phyloP scores from a whole-genome alignment of 2,797 vertebrate genomes.

The Ciconia nigra region DNA sequence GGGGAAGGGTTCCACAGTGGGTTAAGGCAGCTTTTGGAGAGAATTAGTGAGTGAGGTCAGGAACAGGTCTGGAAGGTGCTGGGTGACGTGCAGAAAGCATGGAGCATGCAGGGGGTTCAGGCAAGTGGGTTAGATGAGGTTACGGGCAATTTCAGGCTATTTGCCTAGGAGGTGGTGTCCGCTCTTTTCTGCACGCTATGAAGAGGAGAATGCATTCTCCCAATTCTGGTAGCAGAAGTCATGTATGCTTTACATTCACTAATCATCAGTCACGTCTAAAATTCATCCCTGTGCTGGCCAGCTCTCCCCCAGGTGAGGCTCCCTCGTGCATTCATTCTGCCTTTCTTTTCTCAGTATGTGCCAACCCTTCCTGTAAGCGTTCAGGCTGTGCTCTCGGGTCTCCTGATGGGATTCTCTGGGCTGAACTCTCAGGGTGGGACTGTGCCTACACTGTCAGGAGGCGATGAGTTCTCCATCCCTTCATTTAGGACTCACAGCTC shows the following conservation, averaged over 20 bases:
- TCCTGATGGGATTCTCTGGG: not conserved
- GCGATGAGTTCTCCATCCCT: not conserved
- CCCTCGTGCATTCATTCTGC: not conserved
- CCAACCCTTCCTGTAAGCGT: not conserved
- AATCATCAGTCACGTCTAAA: not conserved
- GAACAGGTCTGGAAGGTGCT: not conserved
- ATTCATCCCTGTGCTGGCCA: not conserved
- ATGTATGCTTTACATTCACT: not conserved
- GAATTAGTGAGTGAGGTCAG: not conserved
- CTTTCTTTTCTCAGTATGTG: rapidly evolving
- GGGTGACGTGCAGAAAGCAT: not conserved
- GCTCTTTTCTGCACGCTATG: not conserved
- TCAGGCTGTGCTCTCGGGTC: not conserved
- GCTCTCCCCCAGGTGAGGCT: not conserved
- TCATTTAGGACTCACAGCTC: not conserved
- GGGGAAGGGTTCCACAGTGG: not conserved
- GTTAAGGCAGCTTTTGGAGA: not conserved
- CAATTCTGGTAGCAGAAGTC: not conserved
- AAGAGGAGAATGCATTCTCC: not conserved
- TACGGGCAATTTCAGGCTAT: not conserved
- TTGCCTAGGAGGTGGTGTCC: not conserved
- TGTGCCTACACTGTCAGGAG: not conserved
- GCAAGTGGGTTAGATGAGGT: not conserved
- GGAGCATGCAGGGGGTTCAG: not conserved
- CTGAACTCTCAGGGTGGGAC: not conserved